Evolutionary conservation across 1,140 invertebrate genomes (phyloP).

Genomic region (Saxidomus purpurata): DNA sequence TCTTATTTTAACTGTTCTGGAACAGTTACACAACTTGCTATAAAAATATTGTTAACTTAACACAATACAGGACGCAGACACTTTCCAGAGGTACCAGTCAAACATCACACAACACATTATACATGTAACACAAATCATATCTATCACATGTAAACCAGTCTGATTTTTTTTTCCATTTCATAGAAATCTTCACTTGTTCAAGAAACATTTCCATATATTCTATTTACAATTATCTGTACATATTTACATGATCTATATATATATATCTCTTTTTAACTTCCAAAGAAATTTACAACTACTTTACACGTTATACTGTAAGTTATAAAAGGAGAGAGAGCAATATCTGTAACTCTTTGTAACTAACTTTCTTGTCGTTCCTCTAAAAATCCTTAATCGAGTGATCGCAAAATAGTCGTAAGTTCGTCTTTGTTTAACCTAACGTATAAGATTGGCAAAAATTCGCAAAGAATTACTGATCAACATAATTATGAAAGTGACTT

Average conservation of each 20-base stretch:
- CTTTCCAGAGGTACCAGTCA: background rate
- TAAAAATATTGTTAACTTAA: no score
- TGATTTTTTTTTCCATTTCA: background rate
- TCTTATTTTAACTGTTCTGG: no score
- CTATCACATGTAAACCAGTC: background rate
- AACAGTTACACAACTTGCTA: no score
- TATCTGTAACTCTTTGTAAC: background rate
- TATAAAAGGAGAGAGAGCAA: background rate
- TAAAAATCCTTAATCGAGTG: no score
- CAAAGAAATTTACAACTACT: conserved; percentile 8
- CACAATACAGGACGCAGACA: no score
- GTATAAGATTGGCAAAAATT: no score
- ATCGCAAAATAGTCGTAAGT: no score
- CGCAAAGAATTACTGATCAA: no score
- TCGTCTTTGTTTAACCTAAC: no score
- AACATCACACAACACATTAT: background rate
- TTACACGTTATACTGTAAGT: background rate
- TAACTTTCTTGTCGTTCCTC: background rate
- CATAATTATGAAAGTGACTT: no score
- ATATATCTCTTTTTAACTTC: background rate
- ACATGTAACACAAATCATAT: background rate
- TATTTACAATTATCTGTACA: conserved; percentile 16
- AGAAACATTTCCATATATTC: background rate
- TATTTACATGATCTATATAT: conserved; percentile 27
- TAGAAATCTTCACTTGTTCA: background rate